A percentile compares a stretch with the other conserved stretches of the same genome.
Conservation (phyloP, 1,140 invertebrate species). For the Helicoverpa zea region DNA sequence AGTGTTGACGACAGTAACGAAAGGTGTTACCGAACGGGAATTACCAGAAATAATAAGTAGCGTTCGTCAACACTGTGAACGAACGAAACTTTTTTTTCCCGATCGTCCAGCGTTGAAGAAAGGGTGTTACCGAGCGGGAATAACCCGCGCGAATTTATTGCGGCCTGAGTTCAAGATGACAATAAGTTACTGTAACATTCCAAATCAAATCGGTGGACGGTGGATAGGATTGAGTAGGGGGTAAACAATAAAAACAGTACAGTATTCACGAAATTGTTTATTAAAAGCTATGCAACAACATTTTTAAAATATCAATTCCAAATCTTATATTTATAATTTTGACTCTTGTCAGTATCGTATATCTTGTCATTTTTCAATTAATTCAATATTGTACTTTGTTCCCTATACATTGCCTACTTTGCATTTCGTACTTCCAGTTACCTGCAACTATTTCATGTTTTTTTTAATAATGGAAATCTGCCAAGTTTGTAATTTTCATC, state of each 20-base stretch:
- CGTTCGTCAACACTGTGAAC: too few species aligned
- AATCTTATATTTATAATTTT: conserved; percentile 4
- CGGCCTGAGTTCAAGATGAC: too few species aligned
- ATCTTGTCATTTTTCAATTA: conserved; percentile 7
- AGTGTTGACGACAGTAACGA: too few species aligned
- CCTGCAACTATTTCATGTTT: background rate
- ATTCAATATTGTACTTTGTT: conserved; percentile 2
- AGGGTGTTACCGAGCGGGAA: too few species aligned
- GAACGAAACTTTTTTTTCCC: too few species aligned
- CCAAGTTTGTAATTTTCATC: too few species aligned
- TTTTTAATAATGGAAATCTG: background rate
- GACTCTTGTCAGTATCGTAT: conserved; percentile 3
- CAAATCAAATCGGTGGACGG: too few species aligned
- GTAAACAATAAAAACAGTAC: conserved; percentile 23
- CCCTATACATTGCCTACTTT: conserved; percentile 2
- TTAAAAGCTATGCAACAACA: conserved; percentile 47
- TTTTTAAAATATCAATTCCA: conserved; percentile 52
- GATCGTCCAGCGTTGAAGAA: too few species aligned
- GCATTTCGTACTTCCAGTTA: background rate
- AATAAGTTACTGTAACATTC: background rate
- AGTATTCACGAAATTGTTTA: conserved; percentile 49
- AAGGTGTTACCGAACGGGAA: too few species aligned
- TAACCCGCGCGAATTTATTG: too few species aligned
- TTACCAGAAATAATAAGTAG: too few species aligned
- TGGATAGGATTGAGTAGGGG: background rate